Conservation (phyloP, 2,113 vertebrate species). For the Brachyistius frenatus region DNA sequence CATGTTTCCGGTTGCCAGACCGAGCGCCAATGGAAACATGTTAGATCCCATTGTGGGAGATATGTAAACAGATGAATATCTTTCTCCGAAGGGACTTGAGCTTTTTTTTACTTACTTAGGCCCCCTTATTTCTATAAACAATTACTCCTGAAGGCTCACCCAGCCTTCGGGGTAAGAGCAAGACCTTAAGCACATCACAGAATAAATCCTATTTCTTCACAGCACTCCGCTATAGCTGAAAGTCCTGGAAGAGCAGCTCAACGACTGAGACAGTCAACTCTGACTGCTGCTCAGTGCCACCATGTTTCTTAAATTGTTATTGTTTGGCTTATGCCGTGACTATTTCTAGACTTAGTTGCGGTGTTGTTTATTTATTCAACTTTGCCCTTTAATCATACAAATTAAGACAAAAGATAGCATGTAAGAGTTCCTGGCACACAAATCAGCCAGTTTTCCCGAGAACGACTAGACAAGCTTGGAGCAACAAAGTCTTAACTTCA, state of each 20-base stretch:
- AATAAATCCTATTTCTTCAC: conserved; percentile 46
- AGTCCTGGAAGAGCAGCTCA: conserved; percentile 24
- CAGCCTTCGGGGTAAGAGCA: conserved; percentile 42
- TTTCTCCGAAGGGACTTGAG: conserved; percentile 43
- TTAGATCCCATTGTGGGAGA: conserved; percentile 77
- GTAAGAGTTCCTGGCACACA: background rate
- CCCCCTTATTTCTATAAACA: conserved; percentile 62
- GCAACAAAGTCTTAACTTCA: background rate
- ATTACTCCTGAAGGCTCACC: conserved; percentile 64
- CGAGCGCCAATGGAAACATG: conserved; percentile 71
- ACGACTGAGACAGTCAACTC: background rate
- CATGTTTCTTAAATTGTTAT: background rate
- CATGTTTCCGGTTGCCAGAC: conserved; percentile 78
- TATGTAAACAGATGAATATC: conserved; percentile 84
- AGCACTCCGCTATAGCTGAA: background rate
- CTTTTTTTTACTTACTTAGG: conserved; percentile 66
- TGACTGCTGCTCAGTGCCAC: background rate
- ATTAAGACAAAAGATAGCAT: background rate
- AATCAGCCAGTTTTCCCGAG: background rate
- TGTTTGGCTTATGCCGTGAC: conserved; percentile 1
- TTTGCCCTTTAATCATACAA: background rate
- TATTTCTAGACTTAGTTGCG: background rate
- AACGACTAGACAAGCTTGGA: background rate
- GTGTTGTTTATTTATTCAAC: background rate
- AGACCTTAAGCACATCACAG: conserved; percentile 56